Evolutionary conservation across 2,797 vertebrate genomes (phyloP), one percentile per base, ranked within the genome.

Genomic region (Labroides dimidiatus): DNA sequence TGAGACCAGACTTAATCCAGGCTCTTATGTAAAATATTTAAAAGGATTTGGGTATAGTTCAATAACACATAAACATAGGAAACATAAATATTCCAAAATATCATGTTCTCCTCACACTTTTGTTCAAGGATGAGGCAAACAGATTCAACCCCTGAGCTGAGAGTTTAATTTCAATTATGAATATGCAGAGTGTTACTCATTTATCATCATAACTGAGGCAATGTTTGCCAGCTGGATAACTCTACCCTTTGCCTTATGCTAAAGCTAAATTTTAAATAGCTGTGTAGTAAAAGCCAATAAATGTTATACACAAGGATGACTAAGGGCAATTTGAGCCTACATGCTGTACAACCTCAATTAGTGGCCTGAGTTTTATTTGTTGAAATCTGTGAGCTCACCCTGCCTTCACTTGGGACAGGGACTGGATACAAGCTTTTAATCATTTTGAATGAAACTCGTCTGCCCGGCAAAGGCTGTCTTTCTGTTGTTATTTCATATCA

Each of bases 1-100:
- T 51, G 60, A 54, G 66, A 52, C 52, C 44, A 41, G 24, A 74
- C 33, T 21, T 51, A 72, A 72, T 80, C 68, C 44, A 53, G 30
- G 43, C 62, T 67, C 45, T 33, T n/a, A 10, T 52, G 57, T 48
- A 39, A 54, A 52, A 14, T 30, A 44, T 15, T 24, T 50, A 54
- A 48, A 54, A 42, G 33, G 15, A 48, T 24, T 20, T 20, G 17
- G 2, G 44, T 17, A 37, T n/a, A 51, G 53, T 55, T 53, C 24
- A 49, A 51, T 39, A 56, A 33, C 23, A 60, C 42, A 62, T 55
- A 3, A 60, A 64, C 23, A 56, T 30, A 19, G 24, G 49, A 27
- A 54, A 51, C 59, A 7, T 10, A 53, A 58, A 65, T 67, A 8
- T 52, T 37, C 12, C 39, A 20, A 36, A 9, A 54, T n/a, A 45